A percentile compares a stretch with the other conserved stretches of the same genome.
phyloP scores from a whole-genome alignment of 2,797 vertebrate species.

The Centropyge bicolor region DNA sequence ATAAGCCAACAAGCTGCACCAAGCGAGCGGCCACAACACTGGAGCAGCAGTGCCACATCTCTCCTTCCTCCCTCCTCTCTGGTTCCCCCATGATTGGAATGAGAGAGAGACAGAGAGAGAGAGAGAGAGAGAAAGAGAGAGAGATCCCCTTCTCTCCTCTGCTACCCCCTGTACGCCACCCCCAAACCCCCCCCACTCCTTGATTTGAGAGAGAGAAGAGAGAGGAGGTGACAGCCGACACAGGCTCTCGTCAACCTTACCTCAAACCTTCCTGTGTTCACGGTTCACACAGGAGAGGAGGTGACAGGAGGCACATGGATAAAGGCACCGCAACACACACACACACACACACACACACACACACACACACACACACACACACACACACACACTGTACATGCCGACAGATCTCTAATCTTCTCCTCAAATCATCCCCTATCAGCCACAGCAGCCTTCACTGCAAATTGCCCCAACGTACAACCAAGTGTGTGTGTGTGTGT shows the following conservation, averaged over 20 bases:
- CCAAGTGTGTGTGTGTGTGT: constrained; percentile 10
- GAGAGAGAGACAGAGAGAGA: constrained; percentile 5
- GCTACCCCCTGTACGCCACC: constrained; percentile 3
- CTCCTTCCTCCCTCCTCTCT: constrained; percentile 40
- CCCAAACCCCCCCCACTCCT: constrained; percentile 17
- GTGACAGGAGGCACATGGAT: constrained; percentile 72
- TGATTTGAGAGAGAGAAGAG: constrained; percentile 71
- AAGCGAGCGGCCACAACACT: constrained; percentile 48
- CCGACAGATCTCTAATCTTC: constrained; percentile 66
- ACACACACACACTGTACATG: constrained; percentile 32
- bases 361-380: not conserved
- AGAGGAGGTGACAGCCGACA: constrained; percentile 77
- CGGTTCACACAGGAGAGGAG: constrained; percentile 64
- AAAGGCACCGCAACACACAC: constrained; percentile 35
- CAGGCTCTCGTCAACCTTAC: constrained; percentile 69
- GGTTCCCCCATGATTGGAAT: constrained; percentile 40
- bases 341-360: constrained; percentile 11
- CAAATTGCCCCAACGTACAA: constrained; percentile 67
- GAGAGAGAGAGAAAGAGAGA: constrained; percentile 36
- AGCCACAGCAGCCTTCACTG: constrained; percentile 73
- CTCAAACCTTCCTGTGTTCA: constrained; percentile 72
- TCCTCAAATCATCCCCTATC: constrained; percentile 69
- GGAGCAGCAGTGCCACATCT: constrained; percentile 58
- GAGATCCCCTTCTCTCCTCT: constrained; percentile 12
- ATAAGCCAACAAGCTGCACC: constrained; percentile 46